These are phyloP conservation scores for Eretmochelys imbricata DNA, from an alignment of 2,113 vertebrate species.

Conservation along the genomic window DNA sequence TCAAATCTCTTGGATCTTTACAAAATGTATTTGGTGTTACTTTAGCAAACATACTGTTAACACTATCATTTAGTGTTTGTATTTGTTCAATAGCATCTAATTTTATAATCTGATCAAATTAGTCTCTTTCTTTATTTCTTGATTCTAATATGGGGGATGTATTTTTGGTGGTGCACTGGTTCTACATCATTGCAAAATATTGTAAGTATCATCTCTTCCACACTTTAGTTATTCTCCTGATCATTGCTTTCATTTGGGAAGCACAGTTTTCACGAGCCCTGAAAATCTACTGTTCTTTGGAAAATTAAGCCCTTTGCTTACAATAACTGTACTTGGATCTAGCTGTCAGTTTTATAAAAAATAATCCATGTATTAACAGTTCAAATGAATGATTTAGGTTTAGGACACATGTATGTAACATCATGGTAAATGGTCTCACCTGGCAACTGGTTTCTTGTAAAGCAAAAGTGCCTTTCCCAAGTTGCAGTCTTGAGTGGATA, in stretches of 20 bases:
- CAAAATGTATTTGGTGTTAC: neutral
- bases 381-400: neutral
- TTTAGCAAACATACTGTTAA: neutral
- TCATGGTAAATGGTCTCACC: neutral
- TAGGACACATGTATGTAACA: neutral
- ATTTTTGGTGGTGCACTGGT: neutral
- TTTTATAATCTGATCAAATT: neutral
- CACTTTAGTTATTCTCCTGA: conserved; percentile 9
- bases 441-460: neutral
- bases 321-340: conserved; percentile 26
- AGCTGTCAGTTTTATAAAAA: conserved; percentile 25
- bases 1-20: neutral
- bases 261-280: neutral
- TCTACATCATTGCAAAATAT: neutral
- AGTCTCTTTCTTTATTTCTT: neutral
- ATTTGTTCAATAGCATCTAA: too few relatives aligned
- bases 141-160: neutral
- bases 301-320: conserved; percentile 26
- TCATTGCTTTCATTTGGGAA: conserved; percentile 42
- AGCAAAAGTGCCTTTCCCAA: neutral
- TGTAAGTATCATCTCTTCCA: neutral
- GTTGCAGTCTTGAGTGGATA: neutral
- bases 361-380: conserved; percentile 35
- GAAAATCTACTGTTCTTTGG: neutral
- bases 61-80: neutral